Base-by-base conservation (phyloP, 2,888 invertebrate genomes). In the Gastracanthus pulcherrimus region DNA sequence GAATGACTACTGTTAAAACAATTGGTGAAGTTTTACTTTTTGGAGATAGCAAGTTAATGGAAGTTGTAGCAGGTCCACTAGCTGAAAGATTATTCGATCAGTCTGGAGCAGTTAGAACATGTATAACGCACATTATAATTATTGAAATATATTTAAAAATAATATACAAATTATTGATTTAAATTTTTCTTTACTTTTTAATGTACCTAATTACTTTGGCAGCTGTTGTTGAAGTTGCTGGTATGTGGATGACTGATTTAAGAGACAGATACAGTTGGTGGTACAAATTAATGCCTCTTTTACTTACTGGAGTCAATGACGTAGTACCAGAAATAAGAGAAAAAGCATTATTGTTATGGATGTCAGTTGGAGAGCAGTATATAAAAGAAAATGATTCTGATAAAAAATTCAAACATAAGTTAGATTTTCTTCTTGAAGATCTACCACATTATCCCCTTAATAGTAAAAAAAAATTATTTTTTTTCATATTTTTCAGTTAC, bases 191-290 rank as follows among this genome's bases (percentile, higher is more conserved):
- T 19, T 3, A 71, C 29, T 85, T 55, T 93, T n/a, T n/a, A n/a
- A n/a, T n/a, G n/a, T n/a, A n/a, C n/a, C n/a, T n/a, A n/a, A n/a
- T n/a, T n/a, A n/a, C n/a, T n/a, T n/a, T n/a, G n/a, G n/a, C n/a
- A 87, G 96, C 96, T 85, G 96, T 97, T 3, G 95, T 96, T 0
- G 92, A 94, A 86, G 95, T 96, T 86, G 95, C 97, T 0, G 96
- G 96, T 3, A 92, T 93, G 62, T 96, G 97, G 96, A 93, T 98
- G 89, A 89, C 96, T 34, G 94, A 94, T 76, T 94, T 98, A 78
- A 93, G 93, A 72, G 98, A 98, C 90, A 93, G 98, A 85, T 98
- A 98, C 89, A 98, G 98, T 0, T 98, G 95, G 92, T 98, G 97
- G 93, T 95, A 96, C 89, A 95, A 96, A 85, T 94, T 98, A 87